Evolutionary conservation across 1,140 invertebrate species (phyloP), one percentile per base, ranked within the genome.

Genomic region (Drosophila orena): DNA sequence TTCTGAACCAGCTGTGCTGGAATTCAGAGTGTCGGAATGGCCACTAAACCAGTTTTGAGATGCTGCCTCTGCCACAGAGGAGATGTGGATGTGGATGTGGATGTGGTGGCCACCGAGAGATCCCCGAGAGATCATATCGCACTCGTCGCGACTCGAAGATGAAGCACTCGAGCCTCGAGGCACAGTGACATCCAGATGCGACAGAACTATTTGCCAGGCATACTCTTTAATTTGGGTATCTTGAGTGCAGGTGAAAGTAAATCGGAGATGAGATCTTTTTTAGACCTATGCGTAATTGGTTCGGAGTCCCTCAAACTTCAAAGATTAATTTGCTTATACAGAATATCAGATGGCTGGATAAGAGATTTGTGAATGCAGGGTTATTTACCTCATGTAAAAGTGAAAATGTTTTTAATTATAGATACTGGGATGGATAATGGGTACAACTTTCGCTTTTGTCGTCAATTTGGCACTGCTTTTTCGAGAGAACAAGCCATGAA

Each of bases 21-120:
- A 62, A 62, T 73, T 73, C 59, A 7, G 30, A 30, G 30, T 30
- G 69, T 74, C 52, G 43, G 42, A 37, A 50, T 50, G 30, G 44
- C 60, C 46, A 60, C 37, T 50, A 68, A 86, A 88, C 81, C 81
- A 74, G 81, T 86, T 86, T 83, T 20, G 17, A 30, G 30, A 30
- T 30, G 30, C 30, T 52, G 68, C 43, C 64, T 74, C 64, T 75
- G 54, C 73, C 50, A 59, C 55, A 54, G 70, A 73, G 69, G 71
- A 55, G 75, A 50, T 66, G 58, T 66, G 44, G 64, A 30, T 30
- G 27, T 30, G 7, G 65, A 50, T 62, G 66, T 55, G 56, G 17
- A 64, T 66, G 59, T 68, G 44, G 64, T 66, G 37, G 44, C 44
- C 60, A 43, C 44, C 46, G 37, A 49, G 59, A 64, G 43, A 65